Base-by-base conservation (phyloP, 1,140 invertebrate genomes). In the Leptoteleia sp. region DNA sequence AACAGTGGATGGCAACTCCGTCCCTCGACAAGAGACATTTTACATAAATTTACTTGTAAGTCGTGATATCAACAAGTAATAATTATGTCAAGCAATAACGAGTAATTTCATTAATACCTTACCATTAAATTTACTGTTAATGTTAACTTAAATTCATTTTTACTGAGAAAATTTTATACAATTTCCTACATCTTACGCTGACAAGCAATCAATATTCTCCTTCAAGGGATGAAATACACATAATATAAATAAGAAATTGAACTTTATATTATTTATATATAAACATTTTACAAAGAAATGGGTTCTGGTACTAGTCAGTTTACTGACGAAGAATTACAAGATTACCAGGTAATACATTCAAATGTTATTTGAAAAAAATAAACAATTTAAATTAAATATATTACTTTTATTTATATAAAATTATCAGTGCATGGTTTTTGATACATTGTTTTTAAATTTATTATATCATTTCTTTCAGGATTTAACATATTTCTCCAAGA, bases 291-390 rank as follows among this genome's bases (percentile, higher is more conserved):
- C 2, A 29, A 27, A 29, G 83, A 65, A 65, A 96, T 95, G 94
- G 95, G 95, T 12, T 94, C 95, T 83, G 91, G 92, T 27, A 93
- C 91, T 83, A 96, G 95, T 86, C 94, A 95, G 80, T 96, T 97
- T 88, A 93, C 93, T 1, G 94, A 95, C 80, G 94, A 96, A 88
- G 95, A 97, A 89, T 90, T 97, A 12, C 94, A 96, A 88, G 95
- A 97, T 89, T 97, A 97, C 89, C 94, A 96, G 91, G 94, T 95
- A 91, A 85, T n/a, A n/a, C n/a, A n/a, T n/a, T n/a, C n/a, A n/a
- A n/a, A n/a, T n/a, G n/a, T n/a, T n/a, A n/a, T n/a, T n/a, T 12
- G 4, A 19, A 19, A 42, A 42, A 19, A 1, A 42, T 42, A 35
- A 45, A n/a, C 33, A 42, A 50, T 42, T 19, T 29, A 12, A 47